A percentile compares a stretch with the other conserved stretches of the same genome.
Evolutionary conservation across 2,797 vertebrate species (phyloP).

Genomic region (Epinephelus awoara): DNA sequence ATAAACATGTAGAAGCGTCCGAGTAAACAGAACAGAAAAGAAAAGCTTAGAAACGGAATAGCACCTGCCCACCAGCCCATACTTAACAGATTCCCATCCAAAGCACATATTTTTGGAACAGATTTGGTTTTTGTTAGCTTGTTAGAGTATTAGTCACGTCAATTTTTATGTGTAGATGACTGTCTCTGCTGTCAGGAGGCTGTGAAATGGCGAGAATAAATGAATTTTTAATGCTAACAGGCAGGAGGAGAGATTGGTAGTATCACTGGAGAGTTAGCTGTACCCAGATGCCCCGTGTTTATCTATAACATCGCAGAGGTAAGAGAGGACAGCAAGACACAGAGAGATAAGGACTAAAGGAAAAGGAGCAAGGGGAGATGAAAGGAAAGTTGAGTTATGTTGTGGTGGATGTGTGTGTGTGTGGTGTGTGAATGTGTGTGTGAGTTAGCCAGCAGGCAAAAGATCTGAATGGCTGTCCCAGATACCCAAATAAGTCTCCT

Average conservation of each 20-base stretch:
- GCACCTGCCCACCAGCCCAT: not conserved
- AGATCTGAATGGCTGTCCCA: constrained; percentile 75
- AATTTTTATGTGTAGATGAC: constrained; percentile 15
- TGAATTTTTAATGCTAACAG: constrained; percentile 33
- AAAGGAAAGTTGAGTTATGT: constrained; percentile 44
- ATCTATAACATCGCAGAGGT: constrained; percentile 55
- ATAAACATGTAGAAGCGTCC: not conserved
- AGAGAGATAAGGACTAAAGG: constrained; percentile 25
- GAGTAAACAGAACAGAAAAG: not conserved
- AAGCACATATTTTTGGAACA: constrained; percentile 16
- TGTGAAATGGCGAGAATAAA: constrained; percentile 16
- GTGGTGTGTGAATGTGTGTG: constrained; percentile 27
- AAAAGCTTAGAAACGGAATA: not conserved
- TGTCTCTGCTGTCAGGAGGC: constrained; percentile 17
- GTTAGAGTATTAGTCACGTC: constrained; percentile 28
- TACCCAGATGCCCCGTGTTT: constrained; percentile 63
- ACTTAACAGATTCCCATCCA: not conserved
- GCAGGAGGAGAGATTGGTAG: constrained; percentile 22
- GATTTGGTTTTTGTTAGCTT: constrained; percentile 13
- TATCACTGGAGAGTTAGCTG: constrained; percentile 40
- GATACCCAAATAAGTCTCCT: constrained; percentile 83
- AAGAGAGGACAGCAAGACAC: constrained; percentile 37
- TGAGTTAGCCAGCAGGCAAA: constrained; percentile 55
- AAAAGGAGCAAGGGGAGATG: constrained; percentile 25
- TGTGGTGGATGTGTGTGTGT: constrained; percentile 31